Evolutionary conservation across 2,888 invertebrate species (phyloP), one percentile per base, ranked within the genome.

Genomic region (Odontocolon sp.): DNA sequence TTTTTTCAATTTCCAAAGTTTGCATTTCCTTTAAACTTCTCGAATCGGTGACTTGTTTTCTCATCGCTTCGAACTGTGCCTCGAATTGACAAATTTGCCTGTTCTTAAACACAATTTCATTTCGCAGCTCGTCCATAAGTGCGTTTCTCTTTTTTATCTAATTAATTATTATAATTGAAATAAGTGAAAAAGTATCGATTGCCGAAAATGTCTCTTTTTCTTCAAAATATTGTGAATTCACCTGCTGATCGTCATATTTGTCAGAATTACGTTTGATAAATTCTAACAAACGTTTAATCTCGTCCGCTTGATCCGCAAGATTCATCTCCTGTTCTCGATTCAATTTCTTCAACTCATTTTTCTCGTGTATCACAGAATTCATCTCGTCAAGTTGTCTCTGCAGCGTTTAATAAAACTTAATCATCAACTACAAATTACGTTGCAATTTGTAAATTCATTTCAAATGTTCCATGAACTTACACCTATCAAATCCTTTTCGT

Each of bases 261-360:
- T 75, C 64, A 9, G 80, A 78, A 14, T 80, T 71, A 33, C 83
- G 77, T 28, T 83, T 71, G n/a, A 85, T 80, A 28, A 85, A 77
- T 28, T 56, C 77, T 14, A 84, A 26, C 64, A 88, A 76, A 26
- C 78, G 82, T 14, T 83, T 82, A 28, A 88, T 85, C 73, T 89
- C 86, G n/a, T 84, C 82, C 57, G 87, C 87, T 67, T 85, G 85
- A 47, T 87, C 85, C 8, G 77, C 57, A 8, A 73, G 64, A 40
- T 28, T 36, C 9, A 59, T 50, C 0, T 72, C 72, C 36, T 77
- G 77, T 45, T 86, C 81, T 23, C 78, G 74, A 42, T 77, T 83
- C 69, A 82, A 67, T 47, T 82, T 81, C 5, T 77, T 74, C 74
- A 87, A 73, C 16, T 82, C 77, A 36, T 86, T 79, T 33, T 79